Base-by-base conservation (phyloP, 2,888 invertebrate species). In the Furcula furcula region DNA sequence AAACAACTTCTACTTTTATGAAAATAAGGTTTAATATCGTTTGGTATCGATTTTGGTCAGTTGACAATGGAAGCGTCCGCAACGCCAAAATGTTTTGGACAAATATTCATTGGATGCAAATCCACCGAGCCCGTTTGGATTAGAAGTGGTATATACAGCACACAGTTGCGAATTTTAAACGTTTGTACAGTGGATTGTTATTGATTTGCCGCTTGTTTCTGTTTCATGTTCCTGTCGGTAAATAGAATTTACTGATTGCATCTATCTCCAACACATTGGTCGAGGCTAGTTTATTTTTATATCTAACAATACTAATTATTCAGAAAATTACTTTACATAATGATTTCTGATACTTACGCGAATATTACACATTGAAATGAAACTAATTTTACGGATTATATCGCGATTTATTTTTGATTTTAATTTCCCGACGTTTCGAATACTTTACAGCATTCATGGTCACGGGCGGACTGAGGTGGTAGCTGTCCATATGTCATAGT, bases 91-190 rank as follows among this genome's bases (percentile, higher is more conserved):
- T 78, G 79, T 79, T 81, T 80, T 74, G 74, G 67, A 67, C 81
- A 81, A 81, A 81, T 79, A 81, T 81, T 80, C 81, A 79, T 77
- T 73, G 77, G 72, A 80, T 81, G 80, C 81, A 81, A 81, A 81
- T 81, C 74, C 76, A 62, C 57, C 53, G 69, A 66, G 62, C 64
- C 62, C 55, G 60, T 61, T 56, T 62, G 79, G 75, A 80, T 80
- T 80, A 78, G 78, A 73, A 69, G 65, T 60, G 70, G 65, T 67
- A 64, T 67, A 59, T 62, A 58, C 43, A 28, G 50, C 56, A 52
- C 56, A 65, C 50, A 51, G 57, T 55, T 55, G 46, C 42, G 32
- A 52, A 46, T 58, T 55, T 48, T 49, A 56, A 58, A 57, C 45
- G 43, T 37, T 40, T 18, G 42, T 35, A 51, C 40, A 51, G 28